Conservation (phyloP, 2,888 invertebrate species). For the Pemphredon lugubris region DNA sequence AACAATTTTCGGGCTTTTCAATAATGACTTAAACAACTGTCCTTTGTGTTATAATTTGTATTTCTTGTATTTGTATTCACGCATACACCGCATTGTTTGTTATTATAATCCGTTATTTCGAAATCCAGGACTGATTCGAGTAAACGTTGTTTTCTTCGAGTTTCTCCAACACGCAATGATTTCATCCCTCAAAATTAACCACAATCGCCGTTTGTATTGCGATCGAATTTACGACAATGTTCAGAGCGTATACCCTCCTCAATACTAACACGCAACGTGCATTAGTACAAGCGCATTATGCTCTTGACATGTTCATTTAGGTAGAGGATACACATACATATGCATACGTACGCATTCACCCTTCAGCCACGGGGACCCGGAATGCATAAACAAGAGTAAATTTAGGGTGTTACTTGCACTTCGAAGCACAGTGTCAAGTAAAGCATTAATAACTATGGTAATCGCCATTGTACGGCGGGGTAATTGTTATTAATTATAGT, state of each 20-base stretch:
- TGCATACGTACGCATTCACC: conserved; percentile 36
- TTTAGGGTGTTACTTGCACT: conserved; percentile 51
- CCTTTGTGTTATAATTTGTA: no score
- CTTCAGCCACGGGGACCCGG: conserved; percentile 37
- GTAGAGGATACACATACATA: conserved; percentile 39
- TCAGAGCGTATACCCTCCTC: conserved; percentile 24
- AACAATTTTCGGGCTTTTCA: no score
- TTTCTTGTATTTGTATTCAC: no score
- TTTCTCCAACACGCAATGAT: no score
- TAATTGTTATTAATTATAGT: not conserved
- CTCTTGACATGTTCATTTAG: conserved; percentile 65
- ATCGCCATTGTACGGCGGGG: conserved; percentile 9
- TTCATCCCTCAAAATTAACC: no score
- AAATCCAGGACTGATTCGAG: no score
- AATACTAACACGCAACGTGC: conserved; percentile 48
- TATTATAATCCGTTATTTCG: no score
- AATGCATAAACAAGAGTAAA: conserved; percentile 59
- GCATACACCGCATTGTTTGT: no score
- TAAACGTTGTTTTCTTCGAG: no score
- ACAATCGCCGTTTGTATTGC: conserved; percentile 6
- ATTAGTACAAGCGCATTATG: conserved; percentile 60
- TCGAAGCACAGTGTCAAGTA: conserved; percentile 16
- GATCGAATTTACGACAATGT: conserved; percentile 29
- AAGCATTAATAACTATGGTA: conserved; percentile 9
- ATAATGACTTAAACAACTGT: no score